These are phyloP conservation scores for Tethea ocularis DNA, from an alignment of 2,888 invertebrate species.

Conservation along the genomic window DNA sequence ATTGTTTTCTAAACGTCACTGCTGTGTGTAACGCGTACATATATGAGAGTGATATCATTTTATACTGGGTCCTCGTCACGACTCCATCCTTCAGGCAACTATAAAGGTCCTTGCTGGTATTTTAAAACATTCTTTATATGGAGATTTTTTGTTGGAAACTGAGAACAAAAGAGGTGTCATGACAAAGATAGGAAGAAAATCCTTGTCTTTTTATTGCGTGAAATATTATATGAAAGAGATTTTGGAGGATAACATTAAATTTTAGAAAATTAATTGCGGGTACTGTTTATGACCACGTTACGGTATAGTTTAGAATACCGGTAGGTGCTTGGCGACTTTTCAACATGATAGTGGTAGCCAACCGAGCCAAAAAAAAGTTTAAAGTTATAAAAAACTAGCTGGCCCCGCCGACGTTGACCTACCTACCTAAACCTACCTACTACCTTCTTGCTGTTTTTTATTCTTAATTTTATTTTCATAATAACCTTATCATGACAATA, in stretches of 20 bases:
- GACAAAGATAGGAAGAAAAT: not conserved
- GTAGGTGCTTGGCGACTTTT: too few relatives aligned
- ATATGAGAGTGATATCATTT: conserved; percentile 20
- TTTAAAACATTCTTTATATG: not conserved
- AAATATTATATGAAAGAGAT: not conserved
- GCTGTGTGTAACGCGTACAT: conserved; percentile 1
- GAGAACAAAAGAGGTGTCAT: not conserved
- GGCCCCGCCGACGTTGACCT: too few relatives aligned
- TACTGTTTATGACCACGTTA: not conserved
- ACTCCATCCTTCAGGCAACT: conserved; percentile 4
- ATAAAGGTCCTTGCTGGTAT: not conserved
- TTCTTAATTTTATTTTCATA: too few relatives aligned
- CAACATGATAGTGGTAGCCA: too few relatives aligned
- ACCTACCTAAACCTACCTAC: too few relatives aligned
- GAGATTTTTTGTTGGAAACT: not conserved
- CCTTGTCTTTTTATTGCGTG: not conserved
- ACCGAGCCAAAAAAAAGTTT: too few relatives aligned
- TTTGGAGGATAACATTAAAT: not conserved
- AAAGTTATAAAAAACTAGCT: too few relatives aligned
- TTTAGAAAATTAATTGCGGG: too few relatives aligned
- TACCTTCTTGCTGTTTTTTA: too few relatives aligned
- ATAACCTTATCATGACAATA: too few relatives aligned
- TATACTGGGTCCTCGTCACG: conserved; percentile 14
- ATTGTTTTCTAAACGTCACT: not conserved
- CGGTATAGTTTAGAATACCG: too few relatives aligned